Conservation (phyloP, 2,113 vertebrate genomes). For the Nerophis lumbriciformis region DNA sequence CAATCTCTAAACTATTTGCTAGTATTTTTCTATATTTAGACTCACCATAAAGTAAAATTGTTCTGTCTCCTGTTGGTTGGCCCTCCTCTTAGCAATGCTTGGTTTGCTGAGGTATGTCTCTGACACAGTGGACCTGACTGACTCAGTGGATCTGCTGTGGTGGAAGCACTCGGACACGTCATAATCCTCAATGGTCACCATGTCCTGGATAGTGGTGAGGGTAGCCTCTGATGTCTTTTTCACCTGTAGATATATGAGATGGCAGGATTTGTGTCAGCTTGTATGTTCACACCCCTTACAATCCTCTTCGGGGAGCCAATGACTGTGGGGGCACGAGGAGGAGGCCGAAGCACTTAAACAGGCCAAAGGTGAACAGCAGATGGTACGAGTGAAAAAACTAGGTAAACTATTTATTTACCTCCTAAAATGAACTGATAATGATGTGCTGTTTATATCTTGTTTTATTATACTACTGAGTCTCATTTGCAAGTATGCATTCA, state of each 20-base stretch:
- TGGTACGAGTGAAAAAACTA: background rate
- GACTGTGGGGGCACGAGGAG: conserved; percentile 9
- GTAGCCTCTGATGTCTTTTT: conserved; percentile 98
- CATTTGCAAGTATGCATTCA: too few species aligned
- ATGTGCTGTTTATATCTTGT: too few species aligned
- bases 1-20: background rate
- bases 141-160: conserved; percentile 95
- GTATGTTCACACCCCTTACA: conserved; percentile 6
- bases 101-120: conserved; percentile 97
- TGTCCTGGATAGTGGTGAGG: conserved; percentile 94
- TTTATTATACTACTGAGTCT: too few species aligned
- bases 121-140: conserved; percentile 92
- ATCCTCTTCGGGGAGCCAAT: background rate
- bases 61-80: conserved; percentile 97
- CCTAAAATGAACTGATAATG: too few species aligned
- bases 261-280: background rate
- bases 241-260: conserved; percentile 69
- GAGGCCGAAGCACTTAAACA: conserved; percentile 28
- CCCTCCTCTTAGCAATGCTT: conserved; percentile 94
- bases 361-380: conserved; percentile 18
- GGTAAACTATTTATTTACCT: too few species aligned
- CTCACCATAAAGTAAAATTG: conserved; percentile 98
- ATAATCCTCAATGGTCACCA: conserved; percentile 97
- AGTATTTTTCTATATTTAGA: too few species aligned
- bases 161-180: conserved; percentile 98